Evolutionary conservation across 92 coral and sea anemone genomes (phyloP), one percentile per base, ranked within the genome.

Genomic region (Porites cylindrica): DNA sequence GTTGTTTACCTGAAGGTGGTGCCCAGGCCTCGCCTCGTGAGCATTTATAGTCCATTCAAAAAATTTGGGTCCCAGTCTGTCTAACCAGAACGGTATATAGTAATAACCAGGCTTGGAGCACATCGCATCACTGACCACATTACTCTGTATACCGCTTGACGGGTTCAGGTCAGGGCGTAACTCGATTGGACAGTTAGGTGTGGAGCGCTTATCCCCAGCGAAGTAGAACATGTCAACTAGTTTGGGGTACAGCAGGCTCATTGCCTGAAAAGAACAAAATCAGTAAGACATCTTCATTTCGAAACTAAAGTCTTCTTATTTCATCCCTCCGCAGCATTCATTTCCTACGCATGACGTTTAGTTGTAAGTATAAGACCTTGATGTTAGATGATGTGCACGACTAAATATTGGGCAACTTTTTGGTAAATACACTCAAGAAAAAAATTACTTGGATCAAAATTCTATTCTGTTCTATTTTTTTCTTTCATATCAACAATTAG

Each of bases 21-120:
- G 95, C 8, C 95, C 95, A 1, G 95, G 95, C 62, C 91, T 58
- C 24, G 95, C 88, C 62, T 92, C 95, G n/a, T 92, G 95, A 3
- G 95, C 93, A 61, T 82, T 86, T 11, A 92, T 84, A 75, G 88
- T 90, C 96, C 96, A 93, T 81, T 93, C 96, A 0, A 87, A 82
- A 54, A 26, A 93, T n/a, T 80, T 85, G 11, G 96, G 96, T 3
- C 96, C 96, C 29, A 91, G 54, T 16, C 78, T 85, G 64, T 79
- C 58, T 72, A 93, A 62, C 54, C 86, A 93, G 86, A 93, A 93
- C 4, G 96, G 96, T 14, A 93, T 58, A 70, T 83, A 47, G 74
- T 90, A 93, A 3, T 71, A 17, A 7, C 93, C 90, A 4, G 86
- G 61, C 20, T 59, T 21, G 13, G 56, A 54, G 60, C 95, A 92